Conservation (phyloP, 1,140 invertebrate species). For the Araneus ventricosus region DNA sequence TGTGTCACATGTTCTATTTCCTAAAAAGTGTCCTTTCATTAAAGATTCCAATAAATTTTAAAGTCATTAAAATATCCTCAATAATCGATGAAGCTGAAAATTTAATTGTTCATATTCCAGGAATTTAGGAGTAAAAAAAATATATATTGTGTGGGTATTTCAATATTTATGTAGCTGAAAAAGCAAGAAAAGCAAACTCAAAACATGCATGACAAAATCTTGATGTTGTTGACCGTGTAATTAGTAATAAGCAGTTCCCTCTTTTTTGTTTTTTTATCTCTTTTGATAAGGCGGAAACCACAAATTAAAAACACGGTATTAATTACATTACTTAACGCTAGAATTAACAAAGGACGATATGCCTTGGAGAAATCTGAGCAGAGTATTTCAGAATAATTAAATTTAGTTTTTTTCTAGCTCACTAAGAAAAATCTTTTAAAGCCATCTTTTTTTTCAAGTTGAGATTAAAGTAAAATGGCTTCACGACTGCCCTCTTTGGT, state of each 20-base stretch:
- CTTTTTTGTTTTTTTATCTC: neutral
- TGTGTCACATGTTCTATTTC: neutral
- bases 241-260: neutral
- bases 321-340: conserved; percentile 33
- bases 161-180: neutral
- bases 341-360: conserved; percentile 7
- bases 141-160: neutral
- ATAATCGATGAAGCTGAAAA: too few species aligned
- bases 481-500: neutral
- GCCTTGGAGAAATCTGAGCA: neutral
- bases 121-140: too few species aligned
- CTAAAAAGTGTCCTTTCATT: neutral
- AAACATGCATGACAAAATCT: neutral
- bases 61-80: neutral
- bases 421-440: neutral
- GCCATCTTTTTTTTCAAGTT: neutral
- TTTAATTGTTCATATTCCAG: too few species aligned
- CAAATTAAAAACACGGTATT: conserved; percentile 38
- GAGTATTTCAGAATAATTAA: conserved; percentile 22
- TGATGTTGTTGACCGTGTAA: neutral
- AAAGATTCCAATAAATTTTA: neutral
- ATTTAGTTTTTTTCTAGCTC: neutral
- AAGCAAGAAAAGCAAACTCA: neutral
- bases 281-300: neutral
- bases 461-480: neutral